A percentile compares a stretch with the other conserved stretches of the same genome.
phyloP scores from a whole-genome alignment of 2,113 vertebrate genomes.

The Pseudolaguvia tuberculata region DNA sequence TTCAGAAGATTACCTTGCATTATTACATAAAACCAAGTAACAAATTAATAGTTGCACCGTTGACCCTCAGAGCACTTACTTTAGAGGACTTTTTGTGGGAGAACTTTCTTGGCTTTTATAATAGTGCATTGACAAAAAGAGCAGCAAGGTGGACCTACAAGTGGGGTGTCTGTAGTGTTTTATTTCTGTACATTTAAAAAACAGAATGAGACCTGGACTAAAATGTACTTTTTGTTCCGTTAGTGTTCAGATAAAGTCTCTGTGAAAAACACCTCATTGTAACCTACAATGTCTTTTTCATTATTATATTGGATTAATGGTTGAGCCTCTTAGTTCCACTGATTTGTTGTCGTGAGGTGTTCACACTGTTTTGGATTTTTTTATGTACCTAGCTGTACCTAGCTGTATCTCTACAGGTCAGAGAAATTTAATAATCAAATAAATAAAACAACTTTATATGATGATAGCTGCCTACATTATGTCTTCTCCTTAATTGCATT shows the following conservation, averaged over 20 bases:
- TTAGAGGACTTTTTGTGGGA: conserved; percentile 30
- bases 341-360: no score
- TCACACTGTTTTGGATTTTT: no score
- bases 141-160: conserved; percentile 31
- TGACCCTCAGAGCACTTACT: neutral
- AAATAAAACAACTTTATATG: neutral
- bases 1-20: neutral
- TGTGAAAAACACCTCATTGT: no score
- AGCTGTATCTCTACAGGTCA: neutral
- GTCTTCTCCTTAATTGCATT: neutral
- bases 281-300: no score
- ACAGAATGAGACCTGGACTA: no score
- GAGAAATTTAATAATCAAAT: neutral
- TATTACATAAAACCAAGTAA: neutral
- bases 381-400: neutral
- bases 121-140: conserved; percentile 28
- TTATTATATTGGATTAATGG: no score
- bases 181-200: no score
- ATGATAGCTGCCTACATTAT: neutral
- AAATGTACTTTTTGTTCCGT: neutral
- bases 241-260: neutral
- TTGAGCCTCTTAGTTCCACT: no score
- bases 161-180: conserved; percentile 24
- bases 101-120: conserved; percentile 25
- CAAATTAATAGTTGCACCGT: neutral